Conservation (phyloP, 2,113 vertebrate genomes). For the Corvus moneduloides region DNA sequence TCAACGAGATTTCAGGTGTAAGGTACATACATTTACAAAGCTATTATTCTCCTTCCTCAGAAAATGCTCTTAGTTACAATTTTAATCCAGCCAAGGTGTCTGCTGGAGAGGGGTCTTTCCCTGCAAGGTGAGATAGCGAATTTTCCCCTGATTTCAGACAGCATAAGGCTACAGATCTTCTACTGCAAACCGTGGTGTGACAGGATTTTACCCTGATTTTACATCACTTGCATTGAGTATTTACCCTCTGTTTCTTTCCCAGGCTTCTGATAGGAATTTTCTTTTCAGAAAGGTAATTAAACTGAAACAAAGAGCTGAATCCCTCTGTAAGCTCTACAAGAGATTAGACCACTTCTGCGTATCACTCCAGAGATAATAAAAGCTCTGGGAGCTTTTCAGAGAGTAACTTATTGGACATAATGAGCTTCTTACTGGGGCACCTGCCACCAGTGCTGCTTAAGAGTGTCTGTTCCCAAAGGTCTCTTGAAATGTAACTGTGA, state of each 20-base stretch:
- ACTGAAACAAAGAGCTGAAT: neutral
- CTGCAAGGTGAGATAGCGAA: neutral
- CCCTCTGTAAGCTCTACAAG: slow-evolving; percentile 5
- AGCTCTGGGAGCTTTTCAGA: slow-evolving; percentile 34
- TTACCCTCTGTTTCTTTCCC: neutral
- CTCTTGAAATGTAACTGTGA: neutral
- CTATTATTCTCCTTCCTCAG: neutral
- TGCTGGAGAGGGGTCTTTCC: neutral
- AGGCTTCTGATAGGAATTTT: neutral
- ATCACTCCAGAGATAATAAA: slow-evolving; percentile 29
- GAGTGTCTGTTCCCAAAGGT: neutral
- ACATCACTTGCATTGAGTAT: neutral
- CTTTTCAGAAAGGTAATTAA: slow-evolving; percentile 49
- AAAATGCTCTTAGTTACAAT: neutral
- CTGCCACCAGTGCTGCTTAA: neutral
- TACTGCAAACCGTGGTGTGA: neutral
- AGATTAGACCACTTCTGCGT: neutral
- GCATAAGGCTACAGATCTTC: neutral
- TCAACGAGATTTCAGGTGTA: neutral
- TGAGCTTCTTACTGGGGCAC: neutral
- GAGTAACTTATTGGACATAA: slow-evolving; percentile 20
- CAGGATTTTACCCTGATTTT: neutral
- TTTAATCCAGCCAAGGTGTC: neutral
- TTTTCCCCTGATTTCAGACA: neutral
- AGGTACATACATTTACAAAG: neutral